Percentiles rank a stretch among this genome's conserved stretches.
phyloP scores from a whole-genome alignment of 2,888 invertebrate species.

The Pteria penguin region DNA sequence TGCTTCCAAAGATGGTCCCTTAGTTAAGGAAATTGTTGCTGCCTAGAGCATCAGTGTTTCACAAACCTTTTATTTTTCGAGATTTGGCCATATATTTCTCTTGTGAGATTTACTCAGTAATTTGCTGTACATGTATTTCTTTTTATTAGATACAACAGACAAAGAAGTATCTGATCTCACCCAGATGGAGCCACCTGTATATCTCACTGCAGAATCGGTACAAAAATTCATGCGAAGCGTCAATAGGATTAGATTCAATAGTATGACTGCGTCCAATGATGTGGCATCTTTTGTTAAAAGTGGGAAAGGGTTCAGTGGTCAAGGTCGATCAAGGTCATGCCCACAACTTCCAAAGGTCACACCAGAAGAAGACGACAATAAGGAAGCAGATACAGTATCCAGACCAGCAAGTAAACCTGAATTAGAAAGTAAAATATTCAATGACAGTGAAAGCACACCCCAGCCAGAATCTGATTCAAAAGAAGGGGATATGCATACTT shows the following conservation, averaged over 20 bases:
- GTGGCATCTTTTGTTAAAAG: slow-evolving; percentile 36
- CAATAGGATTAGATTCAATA: slow-evolving; percentile 75
- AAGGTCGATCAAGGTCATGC: slow-evolving; percentile 59
- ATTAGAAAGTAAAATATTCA: slow-evolving; percentile 12
- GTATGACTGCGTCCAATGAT: slow-evolving; percentile 57
- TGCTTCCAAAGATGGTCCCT: too few relatives aligned
- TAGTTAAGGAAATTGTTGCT: too few relatives aligned
- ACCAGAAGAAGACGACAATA: slow-evolving; percentile 43
- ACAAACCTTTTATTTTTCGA: too few relatives aligned
- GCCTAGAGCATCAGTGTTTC: too few relatives aligned
- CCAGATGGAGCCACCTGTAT: slow-evolving; percentile 14
- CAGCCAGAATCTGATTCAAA: neutral
- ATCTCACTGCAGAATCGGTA: slow-evolving; percentile 74
- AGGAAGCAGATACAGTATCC: slow-evolving; percentile 40
- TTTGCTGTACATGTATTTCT: neutral
- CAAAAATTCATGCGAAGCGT: slow-evolving; percentile 74
- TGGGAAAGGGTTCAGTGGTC: slow-evolving; percentile 39
- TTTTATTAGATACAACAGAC: slow-evolving; percentile 55
- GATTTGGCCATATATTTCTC: too few relatives aligned
- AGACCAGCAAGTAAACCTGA: slow-evolving; percentile 44
- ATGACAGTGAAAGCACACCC: neutral
- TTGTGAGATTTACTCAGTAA: too few relatives aligned
- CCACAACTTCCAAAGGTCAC: slow-evolving; percentile 57
- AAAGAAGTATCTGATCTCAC: slow-evolving; percentile 66
- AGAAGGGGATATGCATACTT: neutral